Conservation (phyloP, 2,113 vertebrate genomes). For the Peucedramus taeniatus region DNA sequence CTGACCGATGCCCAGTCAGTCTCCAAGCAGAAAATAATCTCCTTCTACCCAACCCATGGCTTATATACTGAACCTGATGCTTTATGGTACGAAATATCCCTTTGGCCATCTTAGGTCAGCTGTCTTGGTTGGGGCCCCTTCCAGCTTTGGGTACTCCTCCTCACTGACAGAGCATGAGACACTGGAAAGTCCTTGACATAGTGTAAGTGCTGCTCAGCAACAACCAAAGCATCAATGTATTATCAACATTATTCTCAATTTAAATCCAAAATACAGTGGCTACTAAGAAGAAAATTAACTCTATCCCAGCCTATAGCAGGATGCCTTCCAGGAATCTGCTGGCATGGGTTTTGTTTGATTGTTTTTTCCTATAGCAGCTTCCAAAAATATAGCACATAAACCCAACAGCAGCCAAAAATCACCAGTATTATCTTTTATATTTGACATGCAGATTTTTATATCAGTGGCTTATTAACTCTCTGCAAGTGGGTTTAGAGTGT, state of each 20-base stretch:
- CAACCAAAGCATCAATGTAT: neutral
- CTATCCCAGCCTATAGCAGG: neutral
- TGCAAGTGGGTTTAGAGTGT: neutral
- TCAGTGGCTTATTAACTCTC: neutral
- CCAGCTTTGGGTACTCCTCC: neutral
- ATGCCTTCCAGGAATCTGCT: neutral
- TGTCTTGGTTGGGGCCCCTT: neutral
- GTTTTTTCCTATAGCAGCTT: neutral
- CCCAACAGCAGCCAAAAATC: neutral
- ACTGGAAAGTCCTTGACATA: neutral
- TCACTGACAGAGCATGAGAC: neutral
- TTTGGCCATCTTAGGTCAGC: neutral
- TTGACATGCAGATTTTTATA: neutral
- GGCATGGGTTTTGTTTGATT: neutral
- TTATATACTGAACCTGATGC: neutral
- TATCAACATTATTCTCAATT: neutral
- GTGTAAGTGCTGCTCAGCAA: neutral
- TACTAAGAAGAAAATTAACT: neutral
- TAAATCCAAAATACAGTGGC: neutral
- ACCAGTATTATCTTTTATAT: neutral
- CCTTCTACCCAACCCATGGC: neutral
- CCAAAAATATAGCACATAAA: neutral
- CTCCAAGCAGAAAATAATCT: neutral
- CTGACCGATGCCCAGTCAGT: fast-evolving
- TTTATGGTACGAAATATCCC: neutral